Conservation (phyloP, 1,140 invertebrate species). For the Aphis craccivora region DNA sequence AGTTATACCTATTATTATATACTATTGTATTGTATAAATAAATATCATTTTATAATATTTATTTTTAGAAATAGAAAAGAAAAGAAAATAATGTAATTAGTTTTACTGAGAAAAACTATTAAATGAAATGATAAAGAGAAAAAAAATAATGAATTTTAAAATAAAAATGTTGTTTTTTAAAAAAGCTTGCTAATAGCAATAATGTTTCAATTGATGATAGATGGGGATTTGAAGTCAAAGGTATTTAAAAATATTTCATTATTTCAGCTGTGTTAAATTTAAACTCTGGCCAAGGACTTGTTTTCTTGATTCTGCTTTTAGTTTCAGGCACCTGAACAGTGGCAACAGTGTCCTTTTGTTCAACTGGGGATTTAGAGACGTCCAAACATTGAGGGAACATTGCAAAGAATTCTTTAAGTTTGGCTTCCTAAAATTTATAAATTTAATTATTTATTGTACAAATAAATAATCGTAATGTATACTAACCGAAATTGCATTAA, state of each 20-base stretch:
- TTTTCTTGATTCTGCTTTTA: conserved; percentile 37
- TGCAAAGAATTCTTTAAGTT: conserved; percentile 51
- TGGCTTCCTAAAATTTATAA: conserved; percentile 40
- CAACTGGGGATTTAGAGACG: conserved; percentile 16
- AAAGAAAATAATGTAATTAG: conserved; percentile 34
- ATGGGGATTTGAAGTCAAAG: neutral
- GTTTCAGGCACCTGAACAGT: conserved; percentile 20
- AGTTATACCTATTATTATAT: conserved; percentile 16
- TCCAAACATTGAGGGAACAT: conserved; percentile 55
- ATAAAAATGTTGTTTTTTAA: conserved; percentile 25
- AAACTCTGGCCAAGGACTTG: conserved; percentile 51
- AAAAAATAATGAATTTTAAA: conserved; percentile 44
- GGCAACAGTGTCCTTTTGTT: conserved; percentile 11
- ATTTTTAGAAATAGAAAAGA: conserved; percentile 39
- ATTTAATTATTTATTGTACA: neutral
- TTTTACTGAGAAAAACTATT: conserved; percentile 50
- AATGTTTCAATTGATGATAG: neutral
- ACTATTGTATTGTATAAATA: conserved; percentile 42
- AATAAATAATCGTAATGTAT: neutral
- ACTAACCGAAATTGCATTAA: conserved; percentile 50
- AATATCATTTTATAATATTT: conserved; percentile 35
- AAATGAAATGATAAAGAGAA: conserved; percentile 30
- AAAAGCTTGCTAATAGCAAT: conserved; percentile 34
- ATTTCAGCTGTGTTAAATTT: conserved; percentile 54
- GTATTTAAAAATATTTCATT: conserved; percentile 53